Conservation (phyloP, 2,113 vertebrate genomes). For the Corapipo altera region DNA sequence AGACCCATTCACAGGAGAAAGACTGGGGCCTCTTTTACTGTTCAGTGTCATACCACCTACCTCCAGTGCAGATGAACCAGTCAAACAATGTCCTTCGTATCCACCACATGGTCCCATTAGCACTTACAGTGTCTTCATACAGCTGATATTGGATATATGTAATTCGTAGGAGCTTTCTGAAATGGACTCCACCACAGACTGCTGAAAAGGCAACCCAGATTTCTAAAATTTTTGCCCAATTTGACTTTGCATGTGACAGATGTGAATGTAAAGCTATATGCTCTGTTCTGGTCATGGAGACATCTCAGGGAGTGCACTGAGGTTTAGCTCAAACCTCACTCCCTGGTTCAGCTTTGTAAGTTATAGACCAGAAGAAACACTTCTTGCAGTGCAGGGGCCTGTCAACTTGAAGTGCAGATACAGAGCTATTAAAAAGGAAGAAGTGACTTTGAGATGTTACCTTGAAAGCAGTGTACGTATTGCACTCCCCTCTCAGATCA, state of each 20-base stretch:
- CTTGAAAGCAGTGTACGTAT: not conserved
- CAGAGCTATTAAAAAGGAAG: not conserved
- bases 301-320: not conserved
- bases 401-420: not conserved
- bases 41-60: not conserved
- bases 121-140: not conserved
- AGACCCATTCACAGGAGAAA: not conserved
- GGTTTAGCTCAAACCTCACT: not conserved
- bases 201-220: not conserved
- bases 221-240: not conserved
- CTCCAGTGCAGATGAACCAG: not conserved
- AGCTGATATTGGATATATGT: not conserved
- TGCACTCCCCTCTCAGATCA: not conserved
- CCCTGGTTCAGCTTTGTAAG: not conserved
- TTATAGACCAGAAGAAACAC: not conserved
- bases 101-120: not conserved
- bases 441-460: fast-evolving
- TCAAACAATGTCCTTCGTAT: not conserved
- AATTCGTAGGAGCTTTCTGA: not conserved
- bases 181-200: not conserved
- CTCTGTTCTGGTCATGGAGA: not conserved
- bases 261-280: not conserved
- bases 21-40: not conserved
- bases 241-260: not conserved
- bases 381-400: not conserved